Percentiles rank a stretch among this genome's conserved stretches.
Evolutionary conservation across 2,888 invertebrate species (phyloP).

Genomic region (Chrysopilus asiliformis): DNA sequence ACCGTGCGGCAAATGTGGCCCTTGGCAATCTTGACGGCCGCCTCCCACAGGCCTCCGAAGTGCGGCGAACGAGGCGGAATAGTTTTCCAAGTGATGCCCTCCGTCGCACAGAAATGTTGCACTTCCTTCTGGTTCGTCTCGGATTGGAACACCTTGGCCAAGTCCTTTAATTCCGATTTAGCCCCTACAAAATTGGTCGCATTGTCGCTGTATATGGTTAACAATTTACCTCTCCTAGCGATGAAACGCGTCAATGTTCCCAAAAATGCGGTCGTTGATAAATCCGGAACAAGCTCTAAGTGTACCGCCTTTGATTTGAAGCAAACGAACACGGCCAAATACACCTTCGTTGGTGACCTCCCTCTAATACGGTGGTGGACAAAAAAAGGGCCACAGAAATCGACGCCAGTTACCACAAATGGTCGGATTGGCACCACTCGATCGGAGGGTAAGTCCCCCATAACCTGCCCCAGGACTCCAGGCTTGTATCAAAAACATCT

Average conservation of each 20-base stretch:
- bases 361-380: background rate
- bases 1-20: no score
- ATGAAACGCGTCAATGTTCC: background rate
- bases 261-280: background rate
- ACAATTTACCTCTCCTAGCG: no score
- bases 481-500: constrained; percentile 7
- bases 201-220: no score
- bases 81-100: no score
- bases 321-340: background rate
- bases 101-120: no score
- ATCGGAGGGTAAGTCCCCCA: constrained; percentile 6
- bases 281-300: background rate
- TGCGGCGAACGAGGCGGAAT: no score
- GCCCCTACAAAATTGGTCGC: no score
- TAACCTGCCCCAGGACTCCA: constrained; percentile 4
- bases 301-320: background rate
- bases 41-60: no score
- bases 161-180: background rate
- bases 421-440: constrained; percentile 5
- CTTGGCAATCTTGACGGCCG: no score
- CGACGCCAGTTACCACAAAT: constrained; percentile 8
- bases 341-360: background rate
- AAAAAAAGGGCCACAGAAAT: constrained; percentile 8
- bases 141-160: no score
- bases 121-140: no score